phyloP scores from a whole-genome alignment of 2,797 vertebrate species.

The Lepus townsendii region DNA sequence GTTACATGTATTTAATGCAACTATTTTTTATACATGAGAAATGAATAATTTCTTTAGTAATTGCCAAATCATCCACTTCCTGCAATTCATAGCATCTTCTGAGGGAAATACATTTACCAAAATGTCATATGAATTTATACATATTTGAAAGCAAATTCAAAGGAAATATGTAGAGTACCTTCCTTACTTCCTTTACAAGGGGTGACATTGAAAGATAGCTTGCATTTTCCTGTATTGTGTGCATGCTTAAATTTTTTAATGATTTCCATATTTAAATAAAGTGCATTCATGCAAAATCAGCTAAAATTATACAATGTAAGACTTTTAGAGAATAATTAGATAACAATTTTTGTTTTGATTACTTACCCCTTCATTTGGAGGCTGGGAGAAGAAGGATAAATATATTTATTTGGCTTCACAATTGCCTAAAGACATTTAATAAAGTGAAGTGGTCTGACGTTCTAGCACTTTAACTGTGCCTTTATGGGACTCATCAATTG shows the following conservation, averaged over 20 bases:
- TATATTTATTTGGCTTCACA: neutral
- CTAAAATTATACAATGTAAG: neutral
- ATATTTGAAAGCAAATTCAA: slow-evolving; percentile 75
- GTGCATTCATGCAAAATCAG: neutral
- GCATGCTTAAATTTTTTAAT: slow-evolving; percentile 8
- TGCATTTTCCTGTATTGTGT: slow-evolving; percentile 43
- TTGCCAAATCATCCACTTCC: slow-evolving; percentile 76
- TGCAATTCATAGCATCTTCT: slow-evolving; percentile 74
- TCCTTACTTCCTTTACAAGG: slow-evolving; percentile 59
- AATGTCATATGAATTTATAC: slow-evolving; percentile 63
- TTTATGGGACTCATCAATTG: neutral
- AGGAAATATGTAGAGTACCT: slow-evolving; percentile 58
- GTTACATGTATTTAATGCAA: slow-evolving; percentile 82
- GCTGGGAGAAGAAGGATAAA: neutral
- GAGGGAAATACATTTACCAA: slow-evolving; percentile 78
- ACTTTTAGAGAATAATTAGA: neutral
- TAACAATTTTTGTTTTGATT: neutral
- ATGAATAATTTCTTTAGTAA: slow-evolving; percentile 83
- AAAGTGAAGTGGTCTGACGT: neutral
- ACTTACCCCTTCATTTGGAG: neutral
- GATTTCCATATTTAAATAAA: slow-evolving; percentile 7
- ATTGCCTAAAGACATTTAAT: neutral
- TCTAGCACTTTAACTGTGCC: neutral
- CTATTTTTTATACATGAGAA: slow-evolving; percentile 85
- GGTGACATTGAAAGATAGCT: slow-evolving; percentile 41